These are phyloP conservation scores for Desmophyllum pertusum DNA, from an alignment of 92 coral and sea anemone genomes.

Conservation along the genomic window DNA sequence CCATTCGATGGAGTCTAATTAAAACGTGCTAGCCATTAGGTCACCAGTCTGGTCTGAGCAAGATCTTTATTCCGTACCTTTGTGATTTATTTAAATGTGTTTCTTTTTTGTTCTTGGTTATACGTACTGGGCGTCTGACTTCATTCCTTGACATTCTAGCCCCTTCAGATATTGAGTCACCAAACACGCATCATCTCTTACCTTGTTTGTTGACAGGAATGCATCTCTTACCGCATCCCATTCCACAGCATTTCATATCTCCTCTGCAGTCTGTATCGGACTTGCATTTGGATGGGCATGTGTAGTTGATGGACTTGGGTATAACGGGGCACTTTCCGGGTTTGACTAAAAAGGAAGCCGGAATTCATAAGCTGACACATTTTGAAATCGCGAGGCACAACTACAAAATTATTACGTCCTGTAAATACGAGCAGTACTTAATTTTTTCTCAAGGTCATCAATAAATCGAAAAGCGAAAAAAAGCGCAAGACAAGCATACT, in stretches of 20 bases:
- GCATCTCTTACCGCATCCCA: constrained; percentile 51
- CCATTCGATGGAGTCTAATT: too few relatives aligned
- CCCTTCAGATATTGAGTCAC: background rate
- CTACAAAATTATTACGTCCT: background rate
- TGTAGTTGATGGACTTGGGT: constrained; percentile 20
- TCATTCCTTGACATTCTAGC: background rate
- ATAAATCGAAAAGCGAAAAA: background rate
- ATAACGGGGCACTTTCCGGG: constrained; percentile 48
- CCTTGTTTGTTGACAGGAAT: constrained; percentile 40
- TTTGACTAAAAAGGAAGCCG: background rate
- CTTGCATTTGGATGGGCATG: constrained; percentile 33
- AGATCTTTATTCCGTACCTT: background rate
- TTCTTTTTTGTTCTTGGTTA: background rate
- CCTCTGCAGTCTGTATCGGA: constrained; percentile 49
- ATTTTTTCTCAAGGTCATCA: background rate
- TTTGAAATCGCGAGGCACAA: background rate
- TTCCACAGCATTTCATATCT: constrained; percentile 48
- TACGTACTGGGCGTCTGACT: too few relatives aligned
- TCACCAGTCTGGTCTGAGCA: background rate
- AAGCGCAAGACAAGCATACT: background rate
- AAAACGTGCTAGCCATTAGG: too few relatives aligned
- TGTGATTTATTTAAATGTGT: background rate
- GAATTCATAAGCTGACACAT: background rate
- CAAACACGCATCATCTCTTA: background rate
- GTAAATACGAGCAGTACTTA: background rate